Evolutionary conservation across 2,888 invertebrate species (phyloP).

Genomic region (Ophion costatus): DNA sequence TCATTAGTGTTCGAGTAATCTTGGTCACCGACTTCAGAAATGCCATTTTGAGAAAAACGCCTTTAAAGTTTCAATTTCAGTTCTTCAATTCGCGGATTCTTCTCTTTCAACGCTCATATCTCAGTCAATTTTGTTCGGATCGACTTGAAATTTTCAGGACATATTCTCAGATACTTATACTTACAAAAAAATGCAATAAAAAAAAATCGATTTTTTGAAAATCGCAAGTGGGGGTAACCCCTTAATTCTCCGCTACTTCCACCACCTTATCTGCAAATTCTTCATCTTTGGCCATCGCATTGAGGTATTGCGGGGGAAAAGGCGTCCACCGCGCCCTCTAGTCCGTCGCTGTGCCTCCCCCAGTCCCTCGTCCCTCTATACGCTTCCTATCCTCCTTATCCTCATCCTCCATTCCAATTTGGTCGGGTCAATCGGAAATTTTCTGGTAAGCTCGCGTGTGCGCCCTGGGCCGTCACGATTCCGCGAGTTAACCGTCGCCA

Average conservation of each 20-base stretch:
- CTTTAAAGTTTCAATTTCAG: no score
- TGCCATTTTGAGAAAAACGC: no score
- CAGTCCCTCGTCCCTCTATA: conserved; percentile 66
- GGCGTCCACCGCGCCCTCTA: conserved; percentile 74
- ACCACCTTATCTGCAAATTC: neutral
- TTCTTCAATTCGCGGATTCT: no score
- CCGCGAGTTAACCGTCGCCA: conserved; percentile 78
- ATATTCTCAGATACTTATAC: no score
- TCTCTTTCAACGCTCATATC: no score
- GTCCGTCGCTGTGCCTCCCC: conserved; percentile 58
- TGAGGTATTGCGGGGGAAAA: conserved; percentile 72
- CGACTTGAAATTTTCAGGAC: no score
- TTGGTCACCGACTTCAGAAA: no score
- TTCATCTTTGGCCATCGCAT: conserved; percentile 55
- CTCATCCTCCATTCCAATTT: conserved; percentile 76
- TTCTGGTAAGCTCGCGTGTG: conserved; percentile 83
- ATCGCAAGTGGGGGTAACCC: no score
- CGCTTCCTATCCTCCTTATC: conserved; percentile 36
- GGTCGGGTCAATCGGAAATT: conserved; percentile 83
- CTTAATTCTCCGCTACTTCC: neutral
- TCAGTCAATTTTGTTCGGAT: no score
- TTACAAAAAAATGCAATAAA: no score
- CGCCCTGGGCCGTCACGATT: conserved; percentile 83
- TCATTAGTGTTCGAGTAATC: no score
- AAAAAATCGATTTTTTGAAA: no score